Base-by-base conservation (phyloP, 2,888 invertebrate genomes). In the Rhorus exstirpatorius region DNA sequence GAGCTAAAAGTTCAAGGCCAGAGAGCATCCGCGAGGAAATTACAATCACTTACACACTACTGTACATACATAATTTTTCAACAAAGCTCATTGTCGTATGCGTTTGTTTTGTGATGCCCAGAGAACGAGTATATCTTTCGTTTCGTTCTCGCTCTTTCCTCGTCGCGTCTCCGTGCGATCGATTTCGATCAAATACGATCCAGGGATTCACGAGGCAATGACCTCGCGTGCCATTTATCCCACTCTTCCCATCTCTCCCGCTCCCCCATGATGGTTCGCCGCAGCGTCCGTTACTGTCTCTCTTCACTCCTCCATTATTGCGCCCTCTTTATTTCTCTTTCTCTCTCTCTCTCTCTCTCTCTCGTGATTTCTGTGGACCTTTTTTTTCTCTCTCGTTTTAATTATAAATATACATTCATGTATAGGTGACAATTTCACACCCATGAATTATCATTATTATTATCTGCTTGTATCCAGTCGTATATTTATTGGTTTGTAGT, bases 221-320 rank as follows among this genome's bases (percentile, higher is more conserved):
- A 92, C 92, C 92, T 91, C 91, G 90, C 89, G 90, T 91, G 91
- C 92, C 90, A 91, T 91, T 92, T 91, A 91, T 90, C 86, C 88
- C 76, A 87, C 87, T 86, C 86, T 86, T 79, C 79, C 77, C 81
- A 44, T 71, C 61, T 78, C 75, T 61, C 14, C n/a, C 35, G 60
- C 78, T 63, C 60, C 58, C 78, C 31, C 65, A 80, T 19, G 41
- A 41, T 41, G 61, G 60, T 19, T 74, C 31, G 44, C 17, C 24
- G 44, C 68, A 55, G 41, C 79, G 35, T 70, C 72, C 67, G 51
- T 71, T 49, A 49, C 68, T 41, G 67, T 12, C 68, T 14, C 17
- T 63, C 65, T 31, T 38, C 71, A 14, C 51, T 53, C 58, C 61
- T 38, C 58, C 74, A 61, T 65, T 70, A 51, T 51, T 51, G 65